A percentile compares a stretch with the other conserved stretches of the same genome.
Evolutionary conservation across 2,888 invertebrate genomes (phyloP).

Genomic region (Pheosia tremula): DNA sequence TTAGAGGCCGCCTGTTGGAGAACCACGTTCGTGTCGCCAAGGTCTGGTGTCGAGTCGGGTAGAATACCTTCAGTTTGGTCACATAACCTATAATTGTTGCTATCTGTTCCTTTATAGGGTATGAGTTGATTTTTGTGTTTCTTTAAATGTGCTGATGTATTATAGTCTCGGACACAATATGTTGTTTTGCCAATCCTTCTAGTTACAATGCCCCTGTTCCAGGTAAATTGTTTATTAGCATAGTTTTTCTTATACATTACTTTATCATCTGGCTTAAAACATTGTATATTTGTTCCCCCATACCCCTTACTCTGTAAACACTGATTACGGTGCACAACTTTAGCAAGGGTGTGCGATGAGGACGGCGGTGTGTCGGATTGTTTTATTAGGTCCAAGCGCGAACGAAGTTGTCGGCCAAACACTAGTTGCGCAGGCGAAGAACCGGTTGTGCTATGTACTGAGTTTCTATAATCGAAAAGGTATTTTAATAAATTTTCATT

Average conservation of each 20-base stretch:
- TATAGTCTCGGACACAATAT: neutral
- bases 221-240: neutral
- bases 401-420: conserved; percentile 18
- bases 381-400: conserved; percentile 19
- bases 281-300: neutral
- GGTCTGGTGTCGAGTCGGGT: no score
- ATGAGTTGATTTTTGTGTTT: neutral
- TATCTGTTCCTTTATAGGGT: no score
- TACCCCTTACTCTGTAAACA: conserved; percentile 18
- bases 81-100: no score
- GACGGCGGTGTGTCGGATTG: neutral
- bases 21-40: no score
- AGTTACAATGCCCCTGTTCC: conserved; percentile 1
- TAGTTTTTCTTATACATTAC: neutral
- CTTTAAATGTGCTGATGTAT: neutral
- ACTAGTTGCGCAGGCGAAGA: conserved; percentile 27
- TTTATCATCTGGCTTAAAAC: neutral
- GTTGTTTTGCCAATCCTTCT: conserved; percentile 3
- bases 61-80: no score
- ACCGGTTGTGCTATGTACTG: conserved; percentile 20
- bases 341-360: neutral
- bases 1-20: no score
- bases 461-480: conserved; percentile 21
- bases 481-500: conserved; percentile 13
- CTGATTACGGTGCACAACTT: conserved; percentile 13